Evolutionary conservation across 2,888 invertebrate genomes (phyloP), one percentile per base, ranked within the genome.

Genomic region (Zygothrica quintamaculata): DNA sequence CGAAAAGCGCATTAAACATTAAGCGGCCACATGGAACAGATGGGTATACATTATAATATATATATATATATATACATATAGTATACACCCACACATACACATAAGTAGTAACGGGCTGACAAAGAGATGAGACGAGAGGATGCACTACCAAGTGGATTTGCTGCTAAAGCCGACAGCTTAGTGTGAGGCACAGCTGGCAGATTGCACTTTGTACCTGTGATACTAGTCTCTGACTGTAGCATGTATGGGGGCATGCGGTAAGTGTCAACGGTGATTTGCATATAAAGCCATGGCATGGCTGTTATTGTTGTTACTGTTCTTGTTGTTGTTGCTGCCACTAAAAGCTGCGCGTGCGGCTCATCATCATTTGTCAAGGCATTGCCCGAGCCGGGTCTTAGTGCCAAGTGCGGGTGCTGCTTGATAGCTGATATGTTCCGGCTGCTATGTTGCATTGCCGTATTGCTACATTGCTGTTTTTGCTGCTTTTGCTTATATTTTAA

Each of bases 191-290:
- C 75, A 74, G 58, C 62, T 69, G 73, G 36, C 58, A 66, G 40
- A 36, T 34, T 46, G 62, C 73, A 59, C 61, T 76, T 72, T 79
- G 75, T 76, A 72, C 59, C 79, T 56, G 75, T 53, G 18, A 13
- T 25, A n/a, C n/a, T n/a, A 16, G 48, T 13, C 12, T 18, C 47
- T 37, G 16, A 34, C 47, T 25, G 42, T 36, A 13, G 25, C 31
- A 31, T 9, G 48, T 33, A 8, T 31, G 59, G 47, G 40, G 60
- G 53, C 66, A 31, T n/a, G 56, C 56, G 72, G 64, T 58, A 72
- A 73, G 74, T 74, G 76, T 72, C 74, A 76, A 62, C 72, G 51
- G 76, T 50, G 74, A 71, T 76, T 76, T 76, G 76, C 76, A 74
- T 74, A 71, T 76, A 74, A 74, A 62, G 67, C 67, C 67, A 70